A percentile compares a stretch with the other conserved stretches of the same genome.
Conservation (phyloP, 1,140 invertebrate species). For the Palaemon carinicauda region DNA sequence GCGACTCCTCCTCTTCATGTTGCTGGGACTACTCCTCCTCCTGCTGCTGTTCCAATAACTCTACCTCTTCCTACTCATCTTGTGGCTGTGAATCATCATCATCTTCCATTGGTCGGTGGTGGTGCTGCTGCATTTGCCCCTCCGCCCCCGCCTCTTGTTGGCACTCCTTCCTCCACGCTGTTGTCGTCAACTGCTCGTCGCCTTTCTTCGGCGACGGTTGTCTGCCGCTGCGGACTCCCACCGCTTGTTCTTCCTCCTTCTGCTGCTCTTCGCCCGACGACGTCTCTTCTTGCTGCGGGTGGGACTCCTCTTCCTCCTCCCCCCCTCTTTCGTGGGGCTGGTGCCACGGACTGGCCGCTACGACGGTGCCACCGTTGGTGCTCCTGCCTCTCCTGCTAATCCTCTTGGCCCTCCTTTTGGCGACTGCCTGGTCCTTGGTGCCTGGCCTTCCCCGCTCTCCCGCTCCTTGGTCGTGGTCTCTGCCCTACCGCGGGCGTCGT, state of each 20-base stretch:
- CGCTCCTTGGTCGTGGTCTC: background rate
- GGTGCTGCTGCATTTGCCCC: no score
- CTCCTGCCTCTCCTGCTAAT: constrained; percentile 24
- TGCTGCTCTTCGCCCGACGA: background rate
- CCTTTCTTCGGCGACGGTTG: no score
- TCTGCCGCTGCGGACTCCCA: background rate
- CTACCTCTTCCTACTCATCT: no score
- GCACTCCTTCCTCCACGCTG: no score
- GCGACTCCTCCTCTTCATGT: no score
- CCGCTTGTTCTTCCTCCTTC: background rate
- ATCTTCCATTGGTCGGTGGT: no score
- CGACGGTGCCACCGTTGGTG: constrained; percentile 28
- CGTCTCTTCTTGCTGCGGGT: background rate
- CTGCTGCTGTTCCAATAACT: no score
- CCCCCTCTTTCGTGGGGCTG: background rate
- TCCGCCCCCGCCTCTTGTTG: no score
- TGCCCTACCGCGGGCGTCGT: constrained; percentile 7
- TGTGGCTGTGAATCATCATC: no score
- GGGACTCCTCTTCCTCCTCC: background rate
- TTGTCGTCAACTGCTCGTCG: no score
- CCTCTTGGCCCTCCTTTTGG: constrained; percentile 22
- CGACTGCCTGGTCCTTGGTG: constrained; percentile 9
- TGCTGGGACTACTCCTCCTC: no score
- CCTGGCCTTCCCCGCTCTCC: constrained; percentile 15
- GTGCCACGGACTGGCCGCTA: background rate